Percentiles rank a stretch among this genome's conserved stretches.
Conservation (phyloP, 2,113 vertebrate species). For the Aleadryas rufinucha region DNA sequence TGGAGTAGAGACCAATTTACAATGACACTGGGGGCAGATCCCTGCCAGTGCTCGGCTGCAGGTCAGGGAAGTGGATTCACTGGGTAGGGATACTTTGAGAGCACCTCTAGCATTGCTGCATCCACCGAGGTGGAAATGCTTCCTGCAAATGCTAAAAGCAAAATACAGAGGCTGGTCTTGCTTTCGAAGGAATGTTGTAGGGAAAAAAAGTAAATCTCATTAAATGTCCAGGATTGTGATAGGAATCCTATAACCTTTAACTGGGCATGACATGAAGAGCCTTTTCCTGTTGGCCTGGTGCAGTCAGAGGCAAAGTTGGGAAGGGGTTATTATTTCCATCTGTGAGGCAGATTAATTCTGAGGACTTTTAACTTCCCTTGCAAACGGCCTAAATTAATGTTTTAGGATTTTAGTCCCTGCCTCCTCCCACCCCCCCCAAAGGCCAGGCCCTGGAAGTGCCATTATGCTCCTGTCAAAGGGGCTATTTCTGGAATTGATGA, state of each 20-base stretch:
- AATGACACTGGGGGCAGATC: not conserved
- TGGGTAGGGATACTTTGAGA: not conserved
- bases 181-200: not conserved
- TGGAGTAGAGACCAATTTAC: not conserved
- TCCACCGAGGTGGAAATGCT: not conserved
- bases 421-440: not conserved
- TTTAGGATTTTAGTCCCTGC: conserved; percentile 39
- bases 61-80: not conserved
- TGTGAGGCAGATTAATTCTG: not conserved
- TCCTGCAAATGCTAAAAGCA: not conserved
- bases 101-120: not conserved
- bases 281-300: not conserved
- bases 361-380: conserved; percentile 21
- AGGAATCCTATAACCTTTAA: not conserved
- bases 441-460: conserved; percentile 45
- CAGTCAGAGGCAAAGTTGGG: not conserved
- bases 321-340: conserved; percentile 25
- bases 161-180: not conserved
- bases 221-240: not conserved
- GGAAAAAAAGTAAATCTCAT: not conserved
- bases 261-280: not conserved
- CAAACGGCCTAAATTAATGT: conserved; percentile 35
- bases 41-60: fast-evolving
- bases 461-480: conserved; percentile 52
- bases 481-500: conserved; percentile 62